Percentiles rank a stretch among this genome's conserved stretches.
Evolutionary conservation across 23 tunicate species (phyloP).

Genomic region (Aplidium turbinatum): DNA sequence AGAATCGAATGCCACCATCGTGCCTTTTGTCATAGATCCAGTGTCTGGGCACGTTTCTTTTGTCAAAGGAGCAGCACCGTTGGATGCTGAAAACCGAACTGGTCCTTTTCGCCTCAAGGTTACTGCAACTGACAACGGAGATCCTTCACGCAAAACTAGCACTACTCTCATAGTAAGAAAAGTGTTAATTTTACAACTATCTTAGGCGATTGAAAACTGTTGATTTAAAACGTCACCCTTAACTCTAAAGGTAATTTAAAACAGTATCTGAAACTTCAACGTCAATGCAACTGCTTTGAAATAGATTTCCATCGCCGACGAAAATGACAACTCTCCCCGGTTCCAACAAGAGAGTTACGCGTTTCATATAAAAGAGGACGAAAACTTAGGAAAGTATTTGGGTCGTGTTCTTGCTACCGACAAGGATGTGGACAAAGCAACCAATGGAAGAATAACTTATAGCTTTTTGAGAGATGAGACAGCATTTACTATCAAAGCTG

Average conservation of each 20-base stretch:
- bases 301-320: conserved; percentile 69
- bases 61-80: conserved; percentile 14
- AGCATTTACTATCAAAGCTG: conserved; percentile 35
- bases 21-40: conserved; percentile 59
- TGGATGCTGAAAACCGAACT: conserved; percentile 67
- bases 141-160: conserved; percentile 47
- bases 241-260: too few relatives aligned
- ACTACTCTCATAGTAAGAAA: conserved; percentile 56
- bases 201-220: too few relatives aligned
- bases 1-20: not conserved
- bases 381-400: conserved; percentile 38
- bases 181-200: too few relatives aligned
- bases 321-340: conserved; percentile 72
- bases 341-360: conserved; percentile 40
- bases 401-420: conserved; percentile 78
- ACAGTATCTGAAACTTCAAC: not conserved
- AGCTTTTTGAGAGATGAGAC: conserved; percentile 22
- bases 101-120: conserved; percentile 60
- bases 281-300: not conserved
- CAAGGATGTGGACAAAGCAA: conserved; percentile 52
- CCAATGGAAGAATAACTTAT: conserved; percentile 75
- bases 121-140: conserved; percentile 75
- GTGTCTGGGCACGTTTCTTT: conserved; percentile 45
- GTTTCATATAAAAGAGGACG: conserved; percentile 58
- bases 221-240: too few relatives aligned